Evolutionary conservation across 2,888 invertebrate species (phyloP).

Genomic region (Scotopteryx bipunctaria): DNA sequence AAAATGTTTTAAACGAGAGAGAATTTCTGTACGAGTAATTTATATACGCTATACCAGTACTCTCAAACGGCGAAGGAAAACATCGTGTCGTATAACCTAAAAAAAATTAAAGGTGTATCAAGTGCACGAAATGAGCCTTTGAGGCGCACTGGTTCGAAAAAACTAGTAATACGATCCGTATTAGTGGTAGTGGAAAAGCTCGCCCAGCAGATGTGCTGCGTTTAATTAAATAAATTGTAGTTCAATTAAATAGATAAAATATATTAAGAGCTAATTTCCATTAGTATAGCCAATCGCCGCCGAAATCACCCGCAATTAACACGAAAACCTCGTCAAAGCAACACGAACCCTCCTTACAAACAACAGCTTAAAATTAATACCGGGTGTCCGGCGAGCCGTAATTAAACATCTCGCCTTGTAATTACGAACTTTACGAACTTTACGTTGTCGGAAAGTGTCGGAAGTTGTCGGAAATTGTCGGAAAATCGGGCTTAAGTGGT

Average conservation of each 20-base stretch:
- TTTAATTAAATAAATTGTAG: too few species aligned
- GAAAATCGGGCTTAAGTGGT: conserved; percentile 72
- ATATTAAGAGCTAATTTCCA: conserved; percentile 3
- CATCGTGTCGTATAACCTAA: too few species aligned
- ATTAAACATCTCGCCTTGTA: conserved; percentile 82
- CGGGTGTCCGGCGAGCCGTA: conserved; percentile 70
- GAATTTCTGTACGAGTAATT: too few species aligned
- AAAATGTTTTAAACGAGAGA: too few species aligned
- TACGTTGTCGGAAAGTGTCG: conserved; percentile 51
- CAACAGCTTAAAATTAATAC: conserved; percentile 71
- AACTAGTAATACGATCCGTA: too few species aligned
- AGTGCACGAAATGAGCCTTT: too few species aligned
- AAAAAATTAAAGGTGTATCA: too few species aligned
- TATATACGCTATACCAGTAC: too few species aligned
- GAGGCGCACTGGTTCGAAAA: too few species aligned
- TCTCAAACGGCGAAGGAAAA: too few species aligned
- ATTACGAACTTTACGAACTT: conserved; percentile 70
- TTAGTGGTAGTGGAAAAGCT: too few species aligned
- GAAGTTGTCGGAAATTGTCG: conserved; percentile 58
- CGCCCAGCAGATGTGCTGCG: too few species aligned
- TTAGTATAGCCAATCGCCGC: conserved; percentile 11
- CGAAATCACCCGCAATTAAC: conserved; percentile 31
- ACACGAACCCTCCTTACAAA: conserved; percentile 55
- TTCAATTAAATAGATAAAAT: not conserved
- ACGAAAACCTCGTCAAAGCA: conserved; percentile 42